A percentile compares a stretch with the other conserved stretches of the same genome.
phyloP scores from a whole-genome alignment of 2,888 invertebrate species.

The Agonopterix subpropinquella region DNA sequence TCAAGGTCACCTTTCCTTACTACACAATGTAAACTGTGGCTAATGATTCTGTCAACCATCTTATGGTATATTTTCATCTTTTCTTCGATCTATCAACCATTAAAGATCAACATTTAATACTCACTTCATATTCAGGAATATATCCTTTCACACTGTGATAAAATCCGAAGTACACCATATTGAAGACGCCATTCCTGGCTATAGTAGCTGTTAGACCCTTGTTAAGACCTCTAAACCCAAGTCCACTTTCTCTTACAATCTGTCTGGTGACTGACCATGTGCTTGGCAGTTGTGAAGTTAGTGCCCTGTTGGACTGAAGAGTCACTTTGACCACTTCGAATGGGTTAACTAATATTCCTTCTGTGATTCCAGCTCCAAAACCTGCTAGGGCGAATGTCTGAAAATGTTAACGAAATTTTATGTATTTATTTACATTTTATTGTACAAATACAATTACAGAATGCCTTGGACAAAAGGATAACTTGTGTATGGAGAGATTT shows the following conservation, averaged over 20 bases:
- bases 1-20: too few species aligned
- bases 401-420: constrained; percentile 24
- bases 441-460: too few species aligned
- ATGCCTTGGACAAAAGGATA: too few species aligned
- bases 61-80: too few species aligned
- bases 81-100: too few species aligned
- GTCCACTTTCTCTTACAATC: constrained; percentile 84
- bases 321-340: constrained; percentile 98
- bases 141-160: constrained; percentile 92
- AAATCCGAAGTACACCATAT: constrained; percentile 96
- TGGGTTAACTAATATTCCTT: constrained; percentile 93
- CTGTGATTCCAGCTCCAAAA: constrained; percentile 91
- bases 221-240: constrained; percentile 87
- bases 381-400: constrained; percentile 94
- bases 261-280: constrained; percentile 87
- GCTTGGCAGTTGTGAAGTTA: constrained; percentile 79
- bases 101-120: not conserved
- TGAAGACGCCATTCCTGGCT: constrained; percentile 92
- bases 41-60: too few species aligned
- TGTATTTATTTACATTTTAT: too few species aligned
- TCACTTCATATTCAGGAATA: constrained; percentile 79
- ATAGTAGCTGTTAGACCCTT: constrained; percentile 94
- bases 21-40: too few species aligned
- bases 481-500: too few species aligned
- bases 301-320: constrained; percentile 83